Evolutionary conservation across 1,140 invertebrate genomes (phyloP), one percentile per base, ranked within the genome.

Genomic region (Aphidius ervi): DNA sequence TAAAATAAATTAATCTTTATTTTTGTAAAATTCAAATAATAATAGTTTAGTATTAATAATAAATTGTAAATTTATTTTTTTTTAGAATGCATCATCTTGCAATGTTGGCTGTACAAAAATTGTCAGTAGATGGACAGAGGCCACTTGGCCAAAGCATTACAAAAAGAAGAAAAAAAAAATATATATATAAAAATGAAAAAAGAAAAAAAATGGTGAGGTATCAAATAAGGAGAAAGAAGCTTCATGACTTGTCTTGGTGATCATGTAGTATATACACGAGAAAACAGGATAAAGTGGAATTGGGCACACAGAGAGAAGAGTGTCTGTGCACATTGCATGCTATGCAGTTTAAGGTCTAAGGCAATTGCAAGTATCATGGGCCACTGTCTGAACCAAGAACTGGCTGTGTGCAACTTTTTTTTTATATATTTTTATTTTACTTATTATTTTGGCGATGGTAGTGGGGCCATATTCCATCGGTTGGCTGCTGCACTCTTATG

Each of bases 281-380:
- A 47, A 39, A 60, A 70, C 68, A 68, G 66, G 63, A 62, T 68
- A 66, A 68, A 62, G 63, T 68, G 65, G 68, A 77, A 77, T 74
- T 70, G 70, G 72, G 71, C 70, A 72, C 74, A 71, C 68, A 20
- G 50, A 43, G 5, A 4, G 4, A 39, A 10, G 10, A 54, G n/a
- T 54, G n/a, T 40, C 8, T 52, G 37, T 52, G 70, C 67, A 65
- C 64, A 67, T 67, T 64, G 69, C 65, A 42, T 58, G 69, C 69
- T 67, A 53, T 43, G 16, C 56, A 68, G 68, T 67, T 68, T 70
- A 64, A 70, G 66, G 69, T 75, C 71, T 72, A 70, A 72, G 65
- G 72, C 69, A 70, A 75, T 74, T 72, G 74, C 69, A 71, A 63
- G 46, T 16, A 46, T 41, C 55, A 41, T 31, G 23, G 37, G 50